phyloP scores from a whole-genome alignment of 2,888 invertebrate genomes.

The Oligia fasciuncula region DNA sequence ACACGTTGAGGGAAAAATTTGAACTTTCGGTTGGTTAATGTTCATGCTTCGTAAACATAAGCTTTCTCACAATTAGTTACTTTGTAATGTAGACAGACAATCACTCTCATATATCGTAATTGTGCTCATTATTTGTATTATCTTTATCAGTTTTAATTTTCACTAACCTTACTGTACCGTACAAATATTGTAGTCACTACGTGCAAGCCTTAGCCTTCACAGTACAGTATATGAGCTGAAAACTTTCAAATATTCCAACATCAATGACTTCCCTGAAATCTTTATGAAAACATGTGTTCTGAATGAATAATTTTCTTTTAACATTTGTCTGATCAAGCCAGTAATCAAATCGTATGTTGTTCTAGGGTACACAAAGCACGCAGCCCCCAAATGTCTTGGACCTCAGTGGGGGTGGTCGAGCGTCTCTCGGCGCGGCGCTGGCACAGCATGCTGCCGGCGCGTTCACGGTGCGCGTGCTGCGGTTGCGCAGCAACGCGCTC shows the following conservation, averaged over 20 bases:
- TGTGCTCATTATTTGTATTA: constrained; percentile 1
- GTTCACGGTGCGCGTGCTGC: constrained; percentile 82
- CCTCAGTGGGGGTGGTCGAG: constrained; percentile 82
- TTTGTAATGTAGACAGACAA: constrained; percentile 48
- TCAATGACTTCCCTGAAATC: no score
- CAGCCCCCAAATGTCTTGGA: constrained; percentile 87
- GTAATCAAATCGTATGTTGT: constrained; percentile 48
- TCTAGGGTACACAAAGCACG: constrained; percentile 85
- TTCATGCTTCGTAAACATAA: constrained; percentile 54
- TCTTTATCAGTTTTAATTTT: not conserved
- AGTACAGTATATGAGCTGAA: not conserved
- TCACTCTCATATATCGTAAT: constrained; percentile 26
- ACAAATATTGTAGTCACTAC: not conserved
- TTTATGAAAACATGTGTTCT: no score
- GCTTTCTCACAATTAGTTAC: constrained; percentile 55
- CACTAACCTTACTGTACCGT: not conserved
- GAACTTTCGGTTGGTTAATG: constrained; percentile 76
- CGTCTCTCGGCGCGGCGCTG: constrained; percentile 79
- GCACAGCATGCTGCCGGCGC: constrained; percentile 80
- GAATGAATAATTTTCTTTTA: no score
- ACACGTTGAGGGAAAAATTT: constrained; percentile 77
- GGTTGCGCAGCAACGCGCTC: constrained; percentile 89
- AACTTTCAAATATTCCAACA: no score
- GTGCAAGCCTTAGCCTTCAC: not conserved
- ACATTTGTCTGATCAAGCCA: not conserved